These are phyloP conservation scores for Dicyrtoma fusca DNA, from an alignment of 2,888 invertebrate genomes.

Conservation along the genomic window DNA sequence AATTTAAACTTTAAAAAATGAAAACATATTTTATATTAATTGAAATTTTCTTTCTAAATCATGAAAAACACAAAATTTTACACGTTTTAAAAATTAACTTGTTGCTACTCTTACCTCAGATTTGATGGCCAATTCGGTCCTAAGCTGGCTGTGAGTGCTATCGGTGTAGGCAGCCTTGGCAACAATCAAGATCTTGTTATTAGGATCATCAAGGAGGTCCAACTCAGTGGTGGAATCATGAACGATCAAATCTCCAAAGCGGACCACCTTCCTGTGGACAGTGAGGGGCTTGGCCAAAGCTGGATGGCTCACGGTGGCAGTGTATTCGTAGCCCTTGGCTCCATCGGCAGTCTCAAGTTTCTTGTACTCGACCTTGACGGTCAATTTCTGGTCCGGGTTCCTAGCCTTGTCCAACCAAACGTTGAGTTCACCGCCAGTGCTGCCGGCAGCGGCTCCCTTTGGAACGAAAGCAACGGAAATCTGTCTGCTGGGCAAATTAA, in stretches of 20 bases:
- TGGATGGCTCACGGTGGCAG: slow-evolving; percentile 14
- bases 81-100: no score
- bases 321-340: slow-evolving; percentile 28
- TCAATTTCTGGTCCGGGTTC: slow-evolving; percentile 25
- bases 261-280: slow-evolving; percentile 18
- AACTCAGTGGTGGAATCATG: slow-evolving; percentile 31
- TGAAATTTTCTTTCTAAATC: no score
- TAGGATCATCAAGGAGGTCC: slow-evolving; percentile 22
- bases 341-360: slow-evolving; percentile 15
- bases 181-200: slow-evolving; percentile 22
- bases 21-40: no score
- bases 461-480: background rate
- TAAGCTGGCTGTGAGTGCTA: slow-evolving; percentile 2
- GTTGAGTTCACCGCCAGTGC: background rate
- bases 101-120: slow-evolving; percentile 33
- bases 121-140: slow-evolving; percentile 3
- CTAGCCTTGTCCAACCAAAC: slow-evolving; percentile 29
- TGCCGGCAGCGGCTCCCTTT: background rate
- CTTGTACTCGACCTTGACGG: background rate
- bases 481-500: slow-evolving; percentile 13
- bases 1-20: no score
- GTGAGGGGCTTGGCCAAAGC: slow-evolving; percentile 19
- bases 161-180: slow-evolving; percentile 10
- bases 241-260: slow-evolving; percentile 17
- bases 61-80: no score